Conservation (phyloP, 2,797 vertebrate species). For the Enteromius treurensis region DNA sequence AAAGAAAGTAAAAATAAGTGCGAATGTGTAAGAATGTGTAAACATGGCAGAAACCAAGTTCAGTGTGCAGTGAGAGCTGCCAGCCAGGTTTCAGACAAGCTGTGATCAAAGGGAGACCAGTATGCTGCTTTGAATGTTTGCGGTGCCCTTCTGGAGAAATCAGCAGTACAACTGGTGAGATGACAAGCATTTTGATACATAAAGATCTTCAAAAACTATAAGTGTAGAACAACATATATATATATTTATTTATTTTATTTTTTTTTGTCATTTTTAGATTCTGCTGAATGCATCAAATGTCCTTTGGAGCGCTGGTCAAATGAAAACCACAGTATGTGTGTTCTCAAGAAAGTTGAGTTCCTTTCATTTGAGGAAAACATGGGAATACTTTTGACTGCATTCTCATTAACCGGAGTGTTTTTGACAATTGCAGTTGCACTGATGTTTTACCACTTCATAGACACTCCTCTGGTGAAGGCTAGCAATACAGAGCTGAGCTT, state of each 20-base stretch:
- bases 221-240: background rate
- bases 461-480: constrained; percentile 67
- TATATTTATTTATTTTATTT: no score
- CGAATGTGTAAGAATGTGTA: constrained; percentile 34
- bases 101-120: constrained; percentile 74
- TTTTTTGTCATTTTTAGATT: constrained; percentile 66
- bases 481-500: constrained; percentile 66
- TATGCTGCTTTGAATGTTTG: constrained; percentile 78
- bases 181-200: background rate
- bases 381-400: constrained; percentile 71
- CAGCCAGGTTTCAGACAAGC: constrained; percentile 73
- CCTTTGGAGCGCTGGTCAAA: constrained; percentile 76
- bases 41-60: constrained; percentile 69
- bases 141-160: constrained; percentile 76
- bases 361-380: constrained; percentile 77
- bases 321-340: constrained; percentile 70
- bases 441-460: constrained; percentile 71
- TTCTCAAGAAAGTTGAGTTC: constrained; percentile 77
- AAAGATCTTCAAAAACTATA: background rate
- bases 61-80: constrained; percentile 78
- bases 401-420: constrained; percentile 72
- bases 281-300: constrained; percentile 73
- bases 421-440: constrained; percentile 67
- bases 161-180: constrained; percentile 71
- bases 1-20: background rate